Conservation (phyloP, 1,140 invertebrate genomes). For the Drosophila cardini region DNA sequence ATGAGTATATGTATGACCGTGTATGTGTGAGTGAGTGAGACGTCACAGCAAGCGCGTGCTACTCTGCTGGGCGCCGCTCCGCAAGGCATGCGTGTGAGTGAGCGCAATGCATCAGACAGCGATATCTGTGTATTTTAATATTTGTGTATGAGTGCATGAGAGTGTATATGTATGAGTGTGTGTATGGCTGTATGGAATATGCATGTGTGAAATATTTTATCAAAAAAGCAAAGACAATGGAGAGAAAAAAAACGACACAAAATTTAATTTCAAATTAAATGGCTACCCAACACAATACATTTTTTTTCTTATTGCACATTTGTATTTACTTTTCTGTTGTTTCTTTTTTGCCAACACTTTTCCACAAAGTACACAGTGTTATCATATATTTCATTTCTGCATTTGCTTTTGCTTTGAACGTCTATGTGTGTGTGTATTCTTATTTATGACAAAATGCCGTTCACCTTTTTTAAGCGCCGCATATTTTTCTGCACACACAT, state of each 20-base stretch:
- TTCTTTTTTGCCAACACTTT: constrained; percentile 24
- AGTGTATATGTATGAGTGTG: constrained; percentile 24
- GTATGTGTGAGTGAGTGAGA: constrained; percentile 42
- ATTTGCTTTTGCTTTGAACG: constrained; percentile 25
- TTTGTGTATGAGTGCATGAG: constrained; percentile 31
- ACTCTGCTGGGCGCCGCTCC: constrained; percentile 43
- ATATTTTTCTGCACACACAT: constrained; percentile 82
- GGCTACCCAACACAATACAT: constrained; percentile 43
- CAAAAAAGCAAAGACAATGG: constrained; percentile 80
- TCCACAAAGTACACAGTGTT: constrained; percentile 29
- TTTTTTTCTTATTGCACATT: constrained; percentile 23
- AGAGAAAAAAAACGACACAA: constrained; percentile 51
- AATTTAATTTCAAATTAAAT: constrained; percentile 70
- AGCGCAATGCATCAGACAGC: constrained; percentile 51
- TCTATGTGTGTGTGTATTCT: constrained; percentile 30
- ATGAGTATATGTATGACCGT: background rate
- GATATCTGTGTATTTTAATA: constrained; percentile 1
- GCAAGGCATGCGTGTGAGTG: constrained; percentile 48
- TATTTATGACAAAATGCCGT: constrained; percentile 73
- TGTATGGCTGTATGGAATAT: too few species aligned
- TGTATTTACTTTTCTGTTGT: constrained; percentile 23
- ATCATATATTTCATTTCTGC: constrained; percentile 10
- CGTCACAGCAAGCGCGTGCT: constrained; percentile 44
- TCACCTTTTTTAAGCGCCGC: constrained; percentile 82
- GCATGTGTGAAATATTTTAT: constrained; percentile 71